phyloP scores from a whole-genome alignment of 1,140 invertebrate genomes.

The Phocides pigmalion region DNA sequence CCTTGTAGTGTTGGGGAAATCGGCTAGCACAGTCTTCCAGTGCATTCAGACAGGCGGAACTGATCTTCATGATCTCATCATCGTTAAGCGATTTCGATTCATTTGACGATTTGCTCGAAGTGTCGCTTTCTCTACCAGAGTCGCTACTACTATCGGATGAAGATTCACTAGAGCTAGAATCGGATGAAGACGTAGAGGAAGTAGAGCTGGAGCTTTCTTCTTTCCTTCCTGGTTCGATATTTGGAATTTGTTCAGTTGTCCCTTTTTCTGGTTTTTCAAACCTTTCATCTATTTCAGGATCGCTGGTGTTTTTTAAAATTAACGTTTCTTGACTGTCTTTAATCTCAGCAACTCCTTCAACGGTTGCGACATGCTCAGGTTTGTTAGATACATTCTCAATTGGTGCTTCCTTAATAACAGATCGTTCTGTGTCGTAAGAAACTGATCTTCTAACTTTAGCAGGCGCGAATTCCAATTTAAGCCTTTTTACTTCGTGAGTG shows the following conservation, averaged over 20 bases:
- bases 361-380: constrained; percentile 22
- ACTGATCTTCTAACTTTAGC: constrained; percentile 74
- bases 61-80: constrained; percentile 79
- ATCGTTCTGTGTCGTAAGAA: constrained; percentile 72
- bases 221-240: constrained; percentile 47
- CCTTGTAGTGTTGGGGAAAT: constrained; percentile 97
- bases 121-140: constrained; percentile 68
- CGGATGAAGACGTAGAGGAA: constrained; percentile 70
- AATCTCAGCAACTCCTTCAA: constrained; percentile 25
- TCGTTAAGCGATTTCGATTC: constrained; percentile 64
- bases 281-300: constrained; percentile 30
- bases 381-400: constrained; percentile 1
- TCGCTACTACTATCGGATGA: constrained; percentile 72
- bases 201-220: constrained; percentile 65
- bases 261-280: constrained; percentile 33
- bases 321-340: constrained; percentile 23
- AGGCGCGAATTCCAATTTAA: constrained; percentile 73
- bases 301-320: constrained; percentile 25
- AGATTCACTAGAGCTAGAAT: constrained; percentile 74
- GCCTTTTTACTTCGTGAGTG: constrained; percentile 64
- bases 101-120: constrained; percentile 63
- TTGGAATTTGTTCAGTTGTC: constrained; percentile 33
- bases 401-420: constrained; percentile 48
- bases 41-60: constrained; percentile 88
- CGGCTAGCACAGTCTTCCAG: constrained; percentile 93